Evolutionary conservation across 2,888 invertebrate species (phyloP).

Genomic region (Eilema griseolum): DNA sequence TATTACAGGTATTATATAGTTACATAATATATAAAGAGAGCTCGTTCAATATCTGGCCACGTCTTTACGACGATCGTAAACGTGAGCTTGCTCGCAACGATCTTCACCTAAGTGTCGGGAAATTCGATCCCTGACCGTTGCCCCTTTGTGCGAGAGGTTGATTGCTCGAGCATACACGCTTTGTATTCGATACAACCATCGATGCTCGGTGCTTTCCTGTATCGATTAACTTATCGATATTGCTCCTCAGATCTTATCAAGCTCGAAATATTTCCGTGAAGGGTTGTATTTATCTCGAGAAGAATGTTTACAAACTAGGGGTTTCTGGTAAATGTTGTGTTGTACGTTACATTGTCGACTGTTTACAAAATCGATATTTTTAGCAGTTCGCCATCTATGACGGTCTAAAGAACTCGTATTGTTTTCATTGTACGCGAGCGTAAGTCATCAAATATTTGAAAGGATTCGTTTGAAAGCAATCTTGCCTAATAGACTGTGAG

Average conservation of each 20-base stretch:
- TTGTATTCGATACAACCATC: slow-evolving; percentile 46
- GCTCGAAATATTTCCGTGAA: slow-evolving; percentile 20
- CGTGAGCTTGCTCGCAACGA: slow-evolving; percentile 58
- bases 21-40: slow-evolving; percentile 37
- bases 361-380: slow-evolving; percentile 25
- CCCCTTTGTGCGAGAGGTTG: slow-evolving; percentile 57
- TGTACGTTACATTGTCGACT: slow-evolving; percentile 17
- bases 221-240: slow-evolving; percentile 45
- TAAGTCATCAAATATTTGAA: slow-evolving; percentile 26
- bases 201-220: slow-evolving; percentile 45
- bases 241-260: slow-evolving; percentile 47
- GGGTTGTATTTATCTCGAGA: slow-evolving; percentile 23
- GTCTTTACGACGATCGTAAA: slow-evolving; percentile 75
- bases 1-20: slow-evolving; percentile 10
- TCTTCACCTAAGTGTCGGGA: slow-evolving; percentile 67
- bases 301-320: slow-evolving; percentile 20
- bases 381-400: slow-evolving; percentile 18
- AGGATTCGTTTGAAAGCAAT: slow-evolving; percentile 28
- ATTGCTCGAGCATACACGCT: slow-evolving; percentile 47
- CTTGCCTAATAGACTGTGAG: slow-evolving; percentile 35
- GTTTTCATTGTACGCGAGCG: background rate
- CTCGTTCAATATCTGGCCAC: slow-evolving; percentile 69
- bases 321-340: slow-evolving; percentile 8
- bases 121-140: slow-evolving; percentile 70
- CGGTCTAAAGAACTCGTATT: slow-evolving; percentile 16